Percentiles rank a stretch among this genome's conserved stretches.
Evolutionary conservation across 1,140 invertebrate genomes (phyloP).

Genomic region (Cotesia vestalis): DNA sequence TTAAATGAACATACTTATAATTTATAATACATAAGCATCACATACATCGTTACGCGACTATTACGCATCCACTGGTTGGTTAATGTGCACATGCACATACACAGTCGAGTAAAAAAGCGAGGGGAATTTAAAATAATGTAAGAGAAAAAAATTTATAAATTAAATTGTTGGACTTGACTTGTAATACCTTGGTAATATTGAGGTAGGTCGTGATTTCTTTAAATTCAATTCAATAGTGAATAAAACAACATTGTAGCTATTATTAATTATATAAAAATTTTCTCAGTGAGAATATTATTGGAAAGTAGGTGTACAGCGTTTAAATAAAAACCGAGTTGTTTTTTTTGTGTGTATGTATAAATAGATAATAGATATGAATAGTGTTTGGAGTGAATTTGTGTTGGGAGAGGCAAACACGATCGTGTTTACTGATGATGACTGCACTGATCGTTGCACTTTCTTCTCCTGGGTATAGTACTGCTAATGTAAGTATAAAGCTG

Average conservation of each 20-base stretch:
- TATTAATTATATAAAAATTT: too few species aligned
- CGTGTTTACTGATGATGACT: conserved; percentile 41
- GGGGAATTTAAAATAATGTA: conserved; percentile 3
- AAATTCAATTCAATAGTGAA: neutral
- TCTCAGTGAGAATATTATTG: too few species aligned
- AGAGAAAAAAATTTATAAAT: conserved; percentile 18
- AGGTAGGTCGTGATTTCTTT: conserved; percentile 37
- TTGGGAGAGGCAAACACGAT: conserved; percentile 23
- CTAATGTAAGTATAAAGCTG: conserved; percentile 32
- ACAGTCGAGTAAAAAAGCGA: too few species aligned
- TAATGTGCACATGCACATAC: too few species aligned
- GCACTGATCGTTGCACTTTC: conserved; percentile 55
- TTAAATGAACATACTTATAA: neutral
- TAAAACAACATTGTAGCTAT: neutral
- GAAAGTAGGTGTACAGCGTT: too few species aligned
- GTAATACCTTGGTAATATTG: conserved; percentile 12
- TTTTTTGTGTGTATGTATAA: too few species aligned
- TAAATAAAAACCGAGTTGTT: too few species aligned
- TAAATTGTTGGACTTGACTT: conserved; percentile 19
- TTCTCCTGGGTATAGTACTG: conserved; percentile 41
- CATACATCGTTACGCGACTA: conserved; percentile 20
- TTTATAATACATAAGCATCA: neutral
- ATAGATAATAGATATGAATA: too few species aligned
- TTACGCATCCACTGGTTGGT: conserved; percentile 14
- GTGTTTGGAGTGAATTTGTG: conserved; percentile 13